These are phyloP conservation scores for Spinus pinus DNA, from an alignment of 2,797 vertebrate genomes.

Conservation along the genomic window DNA sequence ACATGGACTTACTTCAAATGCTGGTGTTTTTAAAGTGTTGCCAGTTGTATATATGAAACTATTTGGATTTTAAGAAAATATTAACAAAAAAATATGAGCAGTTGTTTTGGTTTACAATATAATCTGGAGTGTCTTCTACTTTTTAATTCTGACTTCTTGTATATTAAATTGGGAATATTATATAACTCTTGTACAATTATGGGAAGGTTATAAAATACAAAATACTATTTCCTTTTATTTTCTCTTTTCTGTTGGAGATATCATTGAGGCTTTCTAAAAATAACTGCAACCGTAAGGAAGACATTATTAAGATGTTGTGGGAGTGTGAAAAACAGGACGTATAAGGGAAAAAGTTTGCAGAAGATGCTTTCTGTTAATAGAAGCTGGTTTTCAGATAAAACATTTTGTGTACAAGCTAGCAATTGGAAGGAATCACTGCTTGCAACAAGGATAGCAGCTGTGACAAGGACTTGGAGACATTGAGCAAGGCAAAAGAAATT, in stretches of 20 bases:
- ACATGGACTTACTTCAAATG: not conserved
- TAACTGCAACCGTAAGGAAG: not conserved
- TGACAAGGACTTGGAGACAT: not conserved
- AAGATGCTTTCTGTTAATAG: not conserved
- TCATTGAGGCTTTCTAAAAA: not conserved
- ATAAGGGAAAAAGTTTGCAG: not conserved
- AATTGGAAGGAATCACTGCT: not conserved
- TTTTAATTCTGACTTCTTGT: not conserved
- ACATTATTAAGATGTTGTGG: not conserved
- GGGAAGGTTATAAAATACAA: not conserved
- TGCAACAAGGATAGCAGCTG: not conserved
- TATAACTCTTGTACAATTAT: not conserved
- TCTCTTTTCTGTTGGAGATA: not conserved
- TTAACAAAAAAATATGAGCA: not conserved
- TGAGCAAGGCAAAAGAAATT: not conserved
- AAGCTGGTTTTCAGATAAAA: not conserved
- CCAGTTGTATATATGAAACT: not conserved
- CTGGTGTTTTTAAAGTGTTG: not conserved
- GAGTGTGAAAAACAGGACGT: not conserved
- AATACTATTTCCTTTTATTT: not conserved
- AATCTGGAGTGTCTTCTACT: not conserved
- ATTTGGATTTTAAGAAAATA: not conserved
- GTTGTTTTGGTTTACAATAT: not conserved
- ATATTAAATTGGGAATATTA: not conserved
- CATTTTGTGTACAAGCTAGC: not conserved